A percentile compares a stretch with the other conserved stretches of the same genome.
Conservation (phyloP, 2,888 invertebrate genomes). For the Brachyptera risi region DNA sequence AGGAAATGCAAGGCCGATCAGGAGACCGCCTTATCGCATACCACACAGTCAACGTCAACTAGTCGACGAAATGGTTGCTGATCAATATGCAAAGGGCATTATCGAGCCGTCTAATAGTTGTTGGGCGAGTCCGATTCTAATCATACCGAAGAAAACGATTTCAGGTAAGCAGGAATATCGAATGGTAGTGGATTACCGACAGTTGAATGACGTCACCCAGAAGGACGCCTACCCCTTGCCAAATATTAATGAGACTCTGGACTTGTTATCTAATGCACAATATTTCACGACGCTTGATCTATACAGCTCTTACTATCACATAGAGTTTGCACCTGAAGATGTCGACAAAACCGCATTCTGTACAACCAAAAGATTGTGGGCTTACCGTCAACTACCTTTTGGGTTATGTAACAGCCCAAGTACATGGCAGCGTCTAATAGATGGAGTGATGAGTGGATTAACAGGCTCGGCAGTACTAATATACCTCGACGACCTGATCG, state of each 20-base stretch:
- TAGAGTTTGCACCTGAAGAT: conserved; percentile 5
- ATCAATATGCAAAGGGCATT: conserved; percentile 27
- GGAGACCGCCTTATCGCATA: conserved; percentile 4
- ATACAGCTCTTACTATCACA: conserved; percentile 11
- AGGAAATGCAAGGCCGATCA: background rate
- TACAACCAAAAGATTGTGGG: conserved; percentile 20
- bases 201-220: conserved; percentile 38
- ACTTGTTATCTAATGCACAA: conserved; percentile 34
- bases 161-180: conserved; percentile 29
- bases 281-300: conserved; percentile 27
- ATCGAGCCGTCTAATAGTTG: conserved; percentile 36
- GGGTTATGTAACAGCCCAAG: conserved; percentile 13
- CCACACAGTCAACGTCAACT: background rate
- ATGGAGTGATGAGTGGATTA: background rate
- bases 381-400: conserved; percentile 18
- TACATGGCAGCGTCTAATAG: conserved; percentile 10
- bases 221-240: conserved; percentile 38
- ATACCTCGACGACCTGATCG: conserved; percentile 34
- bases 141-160: conserved; percentile 40
- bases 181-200: conserved; percentile 38
- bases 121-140: conserved; percentile 39
- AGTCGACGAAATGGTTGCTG: conserved; percentile 26
- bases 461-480: conserved; percentile 7
- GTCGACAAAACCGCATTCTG: conserved; percentile 12
- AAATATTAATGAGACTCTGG: conserved; percentile 37